Evolutionary conservation across 2,797 vertebrate species (phyloP), one percentile per base, ranked within the genome.

Genomic region (Phoebastria nigripes): DNA sequence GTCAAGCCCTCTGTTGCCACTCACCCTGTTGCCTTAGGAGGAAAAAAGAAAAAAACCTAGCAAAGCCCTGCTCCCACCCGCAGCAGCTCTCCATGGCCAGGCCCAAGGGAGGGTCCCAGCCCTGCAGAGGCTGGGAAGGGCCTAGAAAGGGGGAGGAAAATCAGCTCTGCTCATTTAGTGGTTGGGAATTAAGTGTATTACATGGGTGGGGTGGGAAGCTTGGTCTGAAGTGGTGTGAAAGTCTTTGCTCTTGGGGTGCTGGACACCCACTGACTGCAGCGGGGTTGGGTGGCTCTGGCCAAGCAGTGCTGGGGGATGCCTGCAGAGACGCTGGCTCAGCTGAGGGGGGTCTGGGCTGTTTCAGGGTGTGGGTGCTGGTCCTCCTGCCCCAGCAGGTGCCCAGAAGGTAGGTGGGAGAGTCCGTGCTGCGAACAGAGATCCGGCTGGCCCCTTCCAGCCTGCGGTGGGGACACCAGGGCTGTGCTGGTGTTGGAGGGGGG

Each of bases 401-500:
- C 18, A 11, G 18, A 18, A 49, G 42, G 56, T 6, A 0, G 4
- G 12, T 42, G 56, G 74, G 9, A 28, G 69, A 54, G 41, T 35
- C 6, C 0, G 3, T 10, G 42, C 51, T 47, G 28, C 0, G 2
- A 37, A 59, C 42, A 22, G 19, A 26, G 65, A 11, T 33, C 13
- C 7, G 72, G 25, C 41, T 35, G 56, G 46, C 8, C 51, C 51
- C 19, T 22, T 22, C 21, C 41, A 44, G 51, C 18, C 82, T 12
- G 33, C 1, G 1, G n/a, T 3, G 14, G 55, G 61, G 52, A 10
- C 11, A 4, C 0, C 0, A 9, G 31, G 24, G 11, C 13, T 8
- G 37, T 19, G 39, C 35, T 15, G 67, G 12, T 9, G 33, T 22
- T 4, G 8, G 33, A n/a, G 37, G 9, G 17, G 41, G 25, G 29